These are phyloP conservation scores for Mormyrops attenuatus DNA, from an alignment of 2,797 vertebrate species.

Conservation along the genomic window DNA sequence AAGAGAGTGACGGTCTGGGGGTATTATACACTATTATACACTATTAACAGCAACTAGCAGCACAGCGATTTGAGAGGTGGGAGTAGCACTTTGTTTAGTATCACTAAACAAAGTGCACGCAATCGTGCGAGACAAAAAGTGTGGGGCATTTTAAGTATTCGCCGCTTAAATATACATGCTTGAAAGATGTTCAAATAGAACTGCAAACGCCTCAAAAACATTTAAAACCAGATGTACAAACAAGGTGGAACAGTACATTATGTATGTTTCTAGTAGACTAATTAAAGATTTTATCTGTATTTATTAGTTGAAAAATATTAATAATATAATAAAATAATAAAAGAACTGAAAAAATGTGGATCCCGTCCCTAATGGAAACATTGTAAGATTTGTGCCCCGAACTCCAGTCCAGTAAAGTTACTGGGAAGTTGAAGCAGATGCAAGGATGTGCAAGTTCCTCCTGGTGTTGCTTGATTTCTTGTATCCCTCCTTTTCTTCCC, in stretches of 20 bases:
- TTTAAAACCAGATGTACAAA: background rate
- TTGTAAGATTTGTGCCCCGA: background rate
- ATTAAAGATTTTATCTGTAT: background rate
- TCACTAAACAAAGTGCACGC: background rate
- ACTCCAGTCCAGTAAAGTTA: background rate
- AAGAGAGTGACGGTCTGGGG: background rate
- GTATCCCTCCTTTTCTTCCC: background rate
- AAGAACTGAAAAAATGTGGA: background rate
- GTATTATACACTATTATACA: background rate
- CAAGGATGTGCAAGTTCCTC: background rate
- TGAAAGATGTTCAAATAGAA: background rate
- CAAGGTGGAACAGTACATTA: background rate
- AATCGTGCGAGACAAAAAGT: background rate
- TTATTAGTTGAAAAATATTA: background rate
- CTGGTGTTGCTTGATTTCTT: background rate
- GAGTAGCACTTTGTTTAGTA: background rate
- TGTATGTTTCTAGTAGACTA: background rate
- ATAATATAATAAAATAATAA: background rate
- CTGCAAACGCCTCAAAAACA: background rate
- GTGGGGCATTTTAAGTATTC: background rate
- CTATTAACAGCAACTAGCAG: background rate
- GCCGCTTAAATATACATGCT: background rate
- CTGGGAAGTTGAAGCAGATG: background rate
- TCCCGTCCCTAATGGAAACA: background rate
- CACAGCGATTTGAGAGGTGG: background rate